These are phyloP conservation scores for Emmelina monodactyla DNA, from an alignment of 2,888 invertebrate genomes.

Conservation along the genomic window DNA sequence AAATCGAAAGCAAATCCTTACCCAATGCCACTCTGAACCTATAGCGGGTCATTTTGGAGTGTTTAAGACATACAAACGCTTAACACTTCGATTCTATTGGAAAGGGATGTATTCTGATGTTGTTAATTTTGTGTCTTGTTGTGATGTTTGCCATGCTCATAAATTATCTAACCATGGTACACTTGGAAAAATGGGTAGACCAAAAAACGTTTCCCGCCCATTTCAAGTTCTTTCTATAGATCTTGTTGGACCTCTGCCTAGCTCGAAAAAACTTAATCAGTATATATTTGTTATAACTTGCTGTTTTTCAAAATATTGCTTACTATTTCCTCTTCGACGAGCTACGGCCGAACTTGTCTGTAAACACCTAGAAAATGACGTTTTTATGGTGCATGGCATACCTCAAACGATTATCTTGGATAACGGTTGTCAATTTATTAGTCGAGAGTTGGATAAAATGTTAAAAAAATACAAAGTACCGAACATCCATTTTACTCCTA, in stretches of 20 bases:
- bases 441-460: background rate
- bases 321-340: constrained; percentile 13
- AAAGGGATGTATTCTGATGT: constrained; percentile 16
- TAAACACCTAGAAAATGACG: constrained; percentile 7
- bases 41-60: constrained; percentile 16
- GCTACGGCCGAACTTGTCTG: constrained; percentile 12
- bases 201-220: constrained; percentile 16
- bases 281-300: no score
- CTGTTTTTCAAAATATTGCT: no score
- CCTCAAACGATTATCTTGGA: constrained; percentile 3
- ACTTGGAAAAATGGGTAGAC: constrained; percentile 16
- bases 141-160: constrained; percentile 12
- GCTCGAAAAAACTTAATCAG: constrained; percentile 12
- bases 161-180: constrained; percentile 11
- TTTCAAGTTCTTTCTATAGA: constrained; percentile 18
- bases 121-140: constrained; percentile 8
- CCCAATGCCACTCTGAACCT: constrained; percentile 15
- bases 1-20: constrained; percentile 4
- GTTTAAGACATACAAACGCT: constrained; percentile 18
- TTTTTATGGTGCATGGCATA: constrained; percentile 7
- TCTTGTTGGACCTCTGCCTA: constrained; percentile 18
- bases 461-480: constrained; percentile 7
- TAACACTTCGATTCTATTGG: constrained; percentile 13
- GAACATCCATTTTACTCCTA: constrained; percentile 3
- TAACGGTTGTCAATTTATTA: constrained; percentile 5